A percentile compares a stretch with the other conserved stretches of the same genome.
phyloP scores from a whole-genome alignment of 1,140 invertebrate genomes.

The Venustaconcha ellipsiformis region DNA sequence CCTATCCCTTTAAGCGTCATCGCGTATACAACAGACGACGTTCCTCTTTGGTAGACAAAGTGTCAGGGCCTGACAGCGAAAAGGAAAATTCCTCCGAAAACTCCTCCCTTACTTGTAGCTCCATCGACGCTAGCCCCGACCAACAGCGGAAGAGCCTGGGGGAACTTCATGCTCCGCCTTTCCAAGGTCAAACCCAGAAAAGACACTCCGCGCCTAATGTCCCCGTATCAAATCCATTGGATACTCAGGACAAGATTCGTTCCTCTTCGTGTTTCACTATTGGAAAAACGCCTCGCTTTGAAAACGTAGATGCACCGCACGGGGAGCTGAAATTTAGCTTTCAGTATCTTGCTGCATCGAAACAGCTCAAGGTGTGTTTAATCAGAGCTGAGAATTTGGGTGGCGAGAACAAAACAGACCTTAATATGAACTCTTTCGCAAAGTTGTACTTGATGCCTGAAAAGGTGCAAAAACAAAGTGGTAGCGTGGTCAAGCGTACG shows the following conservation, averaged over 20 bases:
- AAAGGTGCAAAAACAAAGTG: slow-evolving; percentile 61
- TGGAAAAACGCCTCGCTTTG: slow-evolving; percentile 6
- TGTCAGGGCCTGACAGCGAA: slow-evolving; percentile 11
- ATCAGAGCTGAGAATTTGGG: slow-evolving; percentile 60
- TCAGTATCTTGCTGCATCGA: slow-evolving; percentile 54
- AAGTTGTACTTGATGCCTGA: slow-evolving; percentile 63
- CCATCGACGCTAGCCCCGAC: slow-evolving; percentile 11
- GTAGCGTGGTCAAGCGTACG: slow-evolving; percentile 56
- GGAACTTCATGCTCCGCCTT: slow-evolving; percentile 10
- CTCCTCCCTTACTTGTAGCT: slow-evolving; percentile 12
- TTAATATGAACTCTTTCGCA: slow-evolving; percentile 47
- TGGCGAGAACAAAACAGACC: slow-evolving; percentile 45
- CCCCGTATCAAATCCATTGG: slow-evolving; percentile 2
- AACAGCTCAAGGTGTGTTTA: slow-evolving; percentile 55
- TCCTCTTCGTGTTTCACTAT: slow-evolving; percentile 36
- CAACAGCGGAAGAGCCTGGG: slow-evolving; percentile 11
- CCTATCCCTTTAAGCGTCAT: slow-evolving; percentile 19
- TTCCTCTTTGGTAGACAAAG: slow-evolving; percentile 47
- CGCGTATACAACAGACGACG: slow-evolving; percentile 53
- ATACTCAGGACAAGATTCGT: slow-evolving; percentile 20
- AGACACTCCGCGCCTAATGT: slow-evolving; percentile 56
- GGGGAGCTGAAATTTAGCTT: slow-evolving; percentile 65
- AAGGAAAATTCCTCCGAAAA: slow-evolving; percentile 7
- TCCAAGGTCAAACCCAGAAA: slow-evolving; percentile 31
- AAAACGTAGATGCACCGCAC: slow-evolving; percentile 42